Conservation (phyloP, 2,797 vertebrate genomes). For the Arctocebus calabarensis region DNA sequence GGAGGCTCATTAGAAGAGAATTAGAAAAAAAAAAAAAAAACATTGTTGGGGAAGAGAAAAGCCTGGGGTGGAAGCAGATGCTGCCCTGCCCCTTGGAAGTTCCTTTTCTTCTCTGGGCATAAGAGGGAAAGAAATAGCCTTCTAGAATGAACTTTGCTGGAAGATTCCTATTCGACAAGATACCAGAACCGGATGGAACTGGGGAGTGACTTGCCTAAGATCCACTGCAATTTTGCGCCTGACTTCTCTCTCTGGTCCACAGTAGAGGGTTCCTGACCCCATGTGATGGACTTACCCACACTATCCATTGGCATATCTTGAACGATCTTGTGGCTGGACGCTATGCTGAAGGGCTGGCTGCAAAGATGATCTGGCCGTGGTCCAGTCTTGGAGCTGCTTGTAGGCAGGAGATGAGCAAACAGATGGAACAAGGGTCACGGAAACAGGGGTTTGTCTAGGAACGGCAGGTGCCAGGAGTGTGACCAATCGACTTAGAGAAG, state of each 20-base stretch:
- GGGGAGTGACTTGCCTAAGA: neutral
- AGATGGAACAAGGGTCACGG: neutral
- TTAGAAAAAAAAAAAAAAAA: neutral
- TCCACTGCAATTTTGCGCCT: neutral
- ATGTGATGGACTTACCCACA: neutral
- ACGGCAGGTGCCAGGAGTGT: neutral
- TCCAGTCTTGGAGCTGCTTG: neutral
- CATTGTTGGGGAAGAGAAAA: neutral
- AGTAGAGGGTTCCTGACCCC: neutral
- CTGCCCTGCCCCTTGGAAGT: neutral
- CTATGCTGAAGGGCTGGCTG: neutral
- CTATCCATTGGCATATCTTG: neutral
- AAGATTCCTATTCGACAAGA: neutral
- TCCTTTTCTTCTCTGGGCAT: neutral
- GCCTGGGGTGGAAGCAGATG: neutral
- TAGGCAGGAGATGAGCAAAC: neutral
- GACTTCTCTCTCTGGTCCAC: neutral
- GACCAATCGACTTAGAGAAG: neutral
- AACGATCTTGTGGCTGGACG: neutral
- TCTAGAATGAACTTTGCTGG: neutral
- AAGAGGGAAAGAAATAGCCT: neutral
- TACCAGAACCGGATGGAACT: neutral
- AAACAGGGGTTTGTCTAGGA: neutral
- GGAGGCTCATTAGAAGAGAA: slow-evolving; percentile 28
- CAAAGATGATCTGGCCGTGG: neutral